Conservation (phyloP, 1,140 invertebrate genomes). For the Oncopodura yosiiana region DNA sequence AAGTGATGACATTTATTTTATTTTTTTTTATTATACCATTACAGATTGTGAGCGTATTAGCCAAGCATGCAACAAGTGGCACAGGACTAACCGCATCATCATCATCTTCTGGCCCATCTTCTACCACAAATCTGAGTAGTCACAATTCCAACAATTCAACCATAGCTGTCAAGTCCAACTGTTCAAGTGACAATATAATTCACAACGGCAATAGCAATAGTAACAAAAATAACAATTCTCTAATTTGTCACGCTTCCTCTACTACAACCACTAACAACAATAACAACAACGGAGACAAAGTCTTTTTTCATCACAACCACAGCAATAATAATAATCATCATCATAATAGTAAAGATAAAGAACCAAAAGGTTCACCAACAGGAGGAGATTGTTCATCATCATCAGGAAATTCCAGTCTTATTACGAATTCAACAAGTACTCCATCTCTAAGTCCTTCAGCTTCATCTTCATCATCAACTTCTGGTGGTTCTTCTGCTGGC, state of each 20-base stretch:
- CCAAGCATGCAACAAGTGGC: conserved; percentile 27
- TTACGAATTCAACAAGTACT: conserved; percentile 16
- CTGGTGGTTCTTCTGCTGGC: conserved; percentile 11
- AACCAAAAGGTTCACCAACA: neutral
- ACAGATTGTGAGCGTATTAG: conserved; percentile 29
- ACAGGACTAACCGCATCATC: conserved; percentile 3
- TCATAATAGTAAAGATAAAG: neutral
- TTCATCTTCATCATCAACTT: conserved; percentile 5
- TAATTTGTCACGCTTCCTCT: too few relatives aligned
- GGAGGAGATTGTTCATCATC: conserved; percentile 25
- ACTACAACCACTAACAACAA: neutral
- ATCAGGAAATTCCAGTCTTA: conserved; percentile 29
- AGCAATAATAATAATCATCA: conserved; percentile 8
- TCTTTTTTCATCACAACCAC: too few relatives aligned
- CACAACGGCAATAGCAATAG: conserved; percentile 11
- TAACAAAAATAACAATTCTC: neutral
- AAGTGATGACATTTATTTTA: too few relatives aligned
- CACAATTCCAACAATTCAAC: neutral
- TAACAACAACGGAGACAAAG: neutral
- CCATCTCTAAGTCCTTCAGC: conserved; percentile 15
- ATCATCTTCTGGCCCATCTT: conserved; percentile 1
- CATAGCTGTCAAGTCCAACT: neutral
- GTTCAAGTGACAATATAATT: neutral
- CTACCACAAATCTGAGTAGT: conserved; percentile 3
- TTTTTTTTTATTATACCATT: neutral